A percentile compares a stretch with the other conserved stretches of the same genome.
Conservation (phyloP, 30 jellyfish, hydroid and myxozoan species). For the Nemopilema nomurai region DNA sequence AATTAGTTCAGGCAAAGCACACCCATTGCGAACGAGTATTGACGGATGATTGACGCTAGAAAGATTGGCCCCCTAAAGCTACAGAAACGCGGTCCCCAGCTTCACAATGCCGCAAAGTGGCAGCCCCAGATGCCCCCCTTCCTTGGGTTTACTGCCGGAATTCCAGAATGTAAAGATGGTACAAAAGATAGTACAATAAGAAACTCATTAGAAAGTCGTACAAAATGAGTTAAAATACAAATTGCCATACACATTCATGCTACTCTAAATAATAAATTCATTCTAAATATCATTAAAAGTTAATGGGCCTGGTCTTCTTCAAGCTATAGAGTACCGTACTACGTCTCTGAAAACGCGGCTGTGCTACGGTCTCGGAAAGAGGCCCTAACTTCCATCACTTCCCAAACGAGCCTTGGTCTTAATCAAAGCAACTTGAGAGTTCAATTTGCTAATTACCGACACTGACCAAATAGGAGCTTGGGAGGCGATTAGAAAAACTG, state of each 20-base stretch:
- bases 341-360: neutral
- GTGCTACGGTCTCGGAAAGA: neutral
- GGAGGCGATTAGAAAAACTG: too few species aligned
- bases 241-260: neutral
- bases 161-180: neutral
- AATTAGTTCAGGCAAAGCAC: neutral
- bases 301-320: neutral
- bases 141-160: neutral
- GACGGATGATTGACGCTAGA: too few species aligned
- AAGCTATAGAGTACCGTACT: neutral
- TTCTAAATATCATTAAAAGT: neutral
- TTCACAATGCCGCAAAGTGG: neutral
- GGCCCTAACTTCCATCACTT: too few species aligned
- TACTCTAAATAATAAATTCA: neutral
- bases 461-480: too few species aligned
- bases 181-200: neutral
- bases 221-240: neutral
- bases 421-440: too few species aligned
- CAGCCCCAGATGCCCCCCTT: neutral
- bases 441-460: too few species aligned
- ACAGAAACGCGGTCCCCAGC: too few species aligned
- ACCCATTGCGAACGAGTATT: too few species aligned
- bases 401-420: too few species aligned
- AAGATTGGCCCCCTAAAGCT: too few species aligned
- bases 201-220: neutral